Conservation (phyloP, 2,888 invertebrate genomes). For the Scaeva pyrastri region DNA sequence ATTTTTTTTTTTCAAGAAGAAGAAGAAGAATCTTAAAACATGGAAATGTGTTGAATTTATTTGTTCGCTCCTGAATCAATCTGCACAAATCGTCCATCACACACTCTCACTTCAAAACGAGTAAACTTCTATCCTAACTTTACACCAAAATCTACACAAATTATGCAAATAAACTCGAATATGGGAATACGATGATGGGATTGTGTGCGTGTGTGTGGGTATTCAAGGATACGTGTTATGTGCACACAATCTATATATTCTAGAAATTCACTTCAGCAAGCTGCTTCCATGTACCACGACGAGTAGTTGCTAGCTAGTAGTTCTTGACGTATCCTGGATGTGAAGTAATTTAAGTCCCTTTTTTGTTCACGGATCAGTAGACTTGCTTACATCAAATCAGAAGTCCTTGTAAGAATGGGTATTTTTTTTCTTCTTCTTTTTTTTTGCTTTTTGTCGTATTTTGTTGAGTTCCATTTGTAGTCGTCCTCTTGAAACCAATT, state of each 20-base stretch:
- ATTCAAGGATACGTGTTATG: not conserved
- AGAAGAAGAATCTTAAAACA: not conserved
- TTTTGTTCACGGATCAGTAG: slow-evolving; percentile 17
- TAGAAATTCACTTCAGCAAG: slow-evolving; percentile 2
- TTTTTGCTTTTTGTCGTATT: not conserved
- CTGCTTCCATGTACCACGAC: not conserved
- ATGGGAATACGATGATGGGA: no score
- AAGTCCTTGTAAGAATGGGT: slow-evolving; percentile 21
- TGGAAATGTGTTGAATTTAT: slow-evolving; percentile 6
- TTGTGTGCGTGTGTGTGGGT: not conserved
- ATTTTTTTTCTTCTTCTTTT: slow-evolving; percentile 5
- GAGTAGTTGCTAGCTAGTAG: no score
- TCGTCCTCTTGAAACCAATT: slow-evolving; percentile 43
- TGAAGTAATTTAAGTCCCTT: slow-evolving; percentile 24
- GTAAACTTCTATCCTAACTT: not conserved
- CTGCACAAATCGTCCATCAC: slow-evolving; percentile 10
- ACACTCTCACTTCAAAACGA: not conserved
- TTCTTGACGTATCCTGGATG: not conserved
- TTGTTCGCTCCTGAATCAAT: slow-evolving; percentile 16
- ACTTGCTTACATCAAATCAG: slow-evolving; percentile 11
- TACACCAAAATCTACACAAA: slow-evolving; percentile 32
- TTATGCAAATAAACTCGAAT: slow-evolving; percentile 26
- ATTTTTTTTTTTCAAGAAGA: not conserved
- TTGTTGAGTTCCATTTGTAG: not conserved
- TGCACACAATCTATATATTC: not conserved